phyloP scores from a whole-genome alignment of 2,113 vertebrate genomes.

The Gopherus evgoodei region DNA sequence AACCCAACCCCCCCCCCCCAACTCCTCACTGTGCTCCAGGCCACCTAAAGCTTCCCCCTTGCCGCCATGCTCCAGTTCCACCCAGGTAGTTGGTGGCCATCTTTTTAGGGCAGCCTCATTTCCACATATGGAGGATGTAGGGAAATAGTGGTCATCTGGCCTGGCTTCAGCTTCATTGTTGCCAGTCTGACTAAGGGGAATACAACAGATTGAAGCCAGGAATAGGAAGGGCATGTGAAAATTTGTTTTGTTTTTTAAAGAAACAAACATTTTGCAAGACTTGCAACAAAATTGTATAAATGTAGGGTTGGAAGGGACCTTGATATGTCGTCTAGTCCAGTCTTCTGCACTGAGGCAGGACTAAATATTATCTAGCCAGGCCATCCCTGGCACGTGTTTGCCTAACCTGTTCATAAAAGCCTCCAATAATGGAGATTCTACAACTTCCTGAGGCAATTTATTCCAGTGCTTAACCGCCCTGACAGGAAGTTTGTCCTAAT shows the following conservation, averaged over 20 bases:
- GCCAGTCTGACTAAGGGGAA: neutral
- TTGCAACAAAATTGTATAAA: neutral
- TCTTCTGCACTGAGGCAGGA: too few relatives aligned
- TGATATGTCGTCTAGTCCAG: too few relatives aligned
- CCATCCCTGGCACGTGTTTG: too few relatives aligned
- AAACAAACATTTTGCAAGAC: conserved; percentile 31
- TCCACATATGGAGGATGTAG: neutral
- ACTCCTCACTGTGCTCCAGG: neutral
- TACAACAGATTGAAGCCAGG: neutral
- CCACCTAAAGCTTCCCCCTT: too few relatives aligned
- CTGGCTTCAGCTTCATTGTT: rapidly evolving
- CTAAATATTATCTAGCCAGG: too few relatives aligned
- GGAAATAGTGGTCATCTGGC: neutral
- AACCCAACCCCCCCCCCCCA: too few relatives aligned
- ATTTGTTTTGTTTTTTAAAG: neutral
- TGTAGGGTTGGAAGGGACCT: too few relatives aligned
- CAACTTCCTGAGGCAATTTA: neutral
- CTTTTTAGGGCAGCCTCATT: neutral
- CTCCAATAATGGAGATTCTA: too few relatives aligned
- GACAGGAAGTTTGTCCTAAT: neutral
- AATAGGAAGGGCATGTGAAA: conserved; percentile 23
- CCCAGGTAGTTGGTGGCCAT: neutral
- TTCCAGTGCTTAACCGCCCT: neutral
- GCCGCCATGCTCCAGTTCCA: too few relatives aligned
- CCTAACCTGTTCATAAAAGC: too few relatives aligned